These are phyloP conservation scores for Drosophila kambysellisi DNA, from an alignment of 2,888 invertebrate species.

Conservation along the genomic window DNA sequence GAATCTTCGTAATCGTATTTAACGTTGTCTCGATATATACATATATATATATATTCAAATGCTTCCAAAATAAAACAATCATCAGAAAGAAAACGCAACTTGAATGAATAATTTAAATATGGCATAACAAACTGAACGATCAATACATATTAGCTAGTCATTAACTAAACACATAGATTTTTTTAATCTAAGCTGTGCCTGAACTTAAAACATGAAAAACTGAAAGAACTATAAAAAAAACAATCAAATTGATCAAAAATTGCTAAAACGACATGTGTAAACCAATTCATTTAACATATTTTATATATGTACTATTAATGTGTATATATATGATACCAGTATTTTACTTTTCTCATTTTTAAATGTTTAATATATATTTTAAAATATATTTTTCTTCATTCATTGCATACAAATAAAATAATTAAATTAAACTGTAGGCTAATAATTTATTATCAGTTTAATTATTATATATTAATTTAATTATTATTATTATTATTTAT, in stretches of 20 bases:
- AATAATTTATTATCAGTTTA: neutral
- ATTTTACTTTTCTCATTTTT: neutral
- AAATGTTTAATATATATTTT: neutral
- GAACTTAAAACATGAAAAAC: neutral
- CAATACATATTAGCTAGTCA: neutral
- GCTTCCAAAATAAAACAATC: slow-evolving; percentile 3
- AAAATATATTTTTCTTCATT: neutral
- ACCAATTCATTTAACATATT: neutral
- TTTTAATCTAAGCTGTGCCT: neutral
- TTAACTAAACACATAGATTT: neutral
- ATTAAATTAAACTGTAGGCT: neutral
- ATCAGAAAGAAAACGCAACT: slow-evolving; percentile 2
- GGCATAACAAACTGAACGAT: neutral
- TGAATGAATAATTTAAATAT: neutral
- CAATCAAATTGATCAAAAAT: neutral
- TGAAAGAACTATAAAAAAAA: neutral
- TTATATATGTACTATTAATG: neutral
- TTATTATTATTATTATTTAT: neutral
- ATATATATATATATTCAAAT: neutral
- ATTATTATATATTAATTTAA: neutral
- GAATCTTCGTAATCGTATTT: neutral
- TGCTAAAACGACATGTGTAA: neutral
- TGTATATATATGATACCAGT: neutral
- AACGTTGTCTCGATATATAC: neutral
- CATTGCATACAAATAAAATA: neutral